Conservation (phyloP, 2,888 invertebrate species). For the Amiota minor region DNA sequence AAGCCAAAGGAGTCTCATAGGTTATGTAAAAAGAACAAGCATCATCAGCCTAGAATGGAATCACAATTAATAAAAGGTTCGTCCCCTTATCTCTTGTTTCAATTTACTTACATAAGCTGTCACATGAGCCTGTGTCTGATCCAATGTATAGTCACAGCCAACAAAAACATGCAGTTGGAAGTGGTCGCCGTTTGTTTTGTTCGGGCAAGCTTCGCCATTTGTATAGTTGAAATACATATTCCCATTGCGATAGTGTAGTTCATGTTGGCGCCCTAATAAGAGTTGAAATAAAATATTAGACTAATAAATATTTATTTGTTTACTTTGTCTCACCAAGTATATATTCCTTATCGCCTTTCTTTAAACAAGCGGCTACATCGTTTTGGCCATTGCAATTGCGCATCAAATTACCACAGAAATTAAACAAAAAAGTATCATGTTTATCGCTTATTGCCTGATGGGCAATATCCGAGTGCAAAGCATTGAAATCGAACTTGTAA, state of each 20-base stretch:
- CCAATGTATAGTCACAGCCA: slow-evolving; percentile 70
- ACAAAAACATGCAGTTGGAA: slow-evolving; percentile 65
- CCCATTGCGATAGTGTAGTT: slow-evolving; percentile 66
- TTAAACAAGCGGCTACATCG: slow-evolving; percentile 70
- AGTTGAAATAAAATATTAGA: not conserved
- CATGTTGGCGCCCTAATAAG: slow-evolving; percentile 65
- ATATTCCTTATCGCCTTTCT: slow-evolving; percentile 61
- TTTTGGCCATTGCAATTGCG: slow-evolving; percentile 62
- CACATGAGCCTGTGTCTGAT: slow-evolving; percentile 59
- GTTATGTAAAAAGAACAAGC: slow-evolving; percentile 68
- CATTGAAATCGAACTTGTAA: slow-evolving; percentile 67
- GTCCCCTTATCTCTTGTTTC: not conserved
- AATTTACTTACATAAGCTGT: slow-evolving; percentile 61
- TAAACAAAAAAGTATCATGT: slow-evolving; percentile 68
- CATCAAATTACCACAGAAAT: slow-evolving; percentile 68
- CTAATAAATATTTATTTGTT: not conserved
- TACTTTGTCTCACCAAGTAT: slow-evolving; percentile 63
- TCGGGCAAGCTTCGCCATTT: slow-evolving; percentile 67
- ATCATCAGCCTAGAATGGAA: slow-evolving; percentile 55
- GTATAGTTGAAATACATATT: slow-evolving; percentile 68
- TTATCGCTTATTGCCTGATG: slow-evolving; percentile 54
- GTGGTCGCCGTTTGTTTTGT: slow-evolving; percentile 47
- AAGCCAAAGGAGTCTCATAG: slow-evolving; percentile 68
- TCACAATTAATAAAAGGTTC: not conserved
- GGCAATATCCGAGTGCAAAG: slow-evolving; percentile 67